phyloP scores from a whole-genome alignment of 2,888 invertebrate species.

The Tetrapedia diversipes region DNA sequence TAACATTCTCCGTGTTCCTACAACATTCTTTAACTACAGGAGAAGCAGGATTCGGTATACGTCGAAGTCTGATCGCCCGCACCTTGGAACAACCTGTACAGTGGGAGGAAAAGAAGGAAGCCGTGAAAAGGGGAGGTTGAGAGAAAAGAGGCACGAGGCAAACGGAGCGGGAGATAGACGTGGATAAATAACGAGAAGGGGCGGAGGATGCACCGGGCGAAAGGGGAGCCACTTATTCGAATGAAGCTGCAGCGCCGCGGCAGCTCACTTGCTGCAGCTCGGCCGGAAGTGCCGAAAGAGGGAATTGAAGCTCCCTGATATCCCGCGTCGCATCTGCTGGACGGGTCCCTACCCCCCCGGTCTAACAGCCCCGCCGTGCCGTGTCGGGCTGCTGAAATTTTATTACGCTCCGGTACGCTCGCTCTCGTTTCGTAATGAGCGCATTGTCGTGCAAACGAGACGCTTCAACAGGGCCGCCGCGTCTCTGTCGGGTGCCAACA shows the following conservation, averaged over 20 bases:
- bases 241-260: constrained; percentile 69
- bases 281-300: constrained; percentile 63
- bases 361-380: constrained; percentile 31
- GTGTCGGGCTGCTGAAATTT: constrained; percentile 57
- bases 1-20: too few relatives aligned
- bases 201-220: constrained; percentile 34
- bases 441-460: constrained; percentile 69
- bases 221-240: constrained; percentile 75
- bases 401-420: constrained; percentile 53
- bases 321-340: constrained; percentile 9
- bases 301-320: constrained; percentile 71
- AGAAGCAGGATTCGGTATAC: too few relatives aligned
- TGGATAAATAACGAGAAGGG: constrained; percentile 48
- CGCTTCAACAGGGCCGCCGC: constrained; percentile 31
- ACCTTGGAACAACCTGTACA: too few relatives aligned
- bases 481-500: constrained; percentile 24
- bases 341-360: constrained; percentile 39
- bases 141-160: constrained; percentile 4
- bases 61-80: too few relatives aligned
- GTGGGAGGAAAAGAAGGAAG: background rate
- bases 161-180: constrained; percentile 31
- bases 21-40: too few relatives aligned
- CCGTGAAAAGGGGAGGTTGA: background rate
- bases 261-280: constrained; percentile 34
- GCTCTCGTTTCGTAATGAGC: constrained; percentile 63